Evolutionary conservation across 2,113 vertebrate genomes (phyloP).

Genomic region (Nematolebias whitei): DNA sequence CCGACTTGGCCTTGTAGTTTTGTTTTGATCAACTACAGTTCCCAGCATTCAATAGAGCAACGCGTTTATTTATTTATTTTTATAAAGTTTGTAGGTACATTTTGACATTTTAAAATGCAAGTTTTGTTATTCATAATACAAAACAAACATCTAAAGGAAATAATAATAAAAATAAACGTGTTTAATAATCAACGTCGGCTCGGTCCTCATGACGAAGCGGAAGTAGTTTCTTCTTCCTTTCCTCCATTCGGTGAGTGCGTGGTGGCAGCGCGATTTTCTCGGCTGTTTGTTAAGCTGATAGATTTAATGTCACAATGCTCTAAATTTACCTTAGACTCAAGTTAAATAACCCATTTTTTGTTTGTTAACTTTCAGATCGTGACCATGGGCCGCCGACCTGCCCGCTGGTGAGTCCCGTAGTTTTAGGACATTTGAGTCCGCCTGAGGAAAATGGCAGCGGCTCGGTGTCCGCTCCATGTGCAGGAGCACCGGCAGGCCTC

Average conservation of each 20-base stretch:
- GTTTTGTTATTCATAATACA: no score
- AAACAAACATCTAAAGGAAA: neutral
- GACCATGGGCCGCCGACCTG: constrained; percentile 85
- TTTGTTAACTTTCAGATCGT: constrained; percentile 65
- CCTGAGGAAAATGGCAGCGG: constrained; percentile 77
- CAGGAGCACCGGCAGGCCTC: neutral
- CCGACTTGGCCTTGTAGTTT: no score
- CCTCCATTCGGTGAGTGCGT: constrained; percentile 85
- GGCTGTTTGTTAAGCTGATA: constrained; percentile 19
- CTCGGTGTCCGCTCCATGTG: constrained; percentile 65
- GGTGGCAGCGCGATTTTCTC: constrained; percentile 32
- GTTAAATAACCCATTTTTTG: neutral
- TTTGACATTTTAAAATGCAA: no score
- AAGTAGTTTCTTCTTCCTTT: constrained; percentile 74
- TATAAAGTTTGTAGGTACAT: neutral
- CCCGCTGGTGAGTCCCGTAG: constrained; percentile 79
- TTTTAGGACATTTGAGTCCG: no score
- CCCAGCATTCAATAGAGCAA: constrained; percentile 33
- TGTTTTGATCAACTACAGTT: constrained; percentile 40
- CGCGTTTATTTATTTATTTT: no score
- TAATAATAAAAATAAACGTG: neutral
- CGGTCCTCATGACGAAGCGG: constrained; percentile 66
- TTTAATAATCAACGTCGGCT: neutral
- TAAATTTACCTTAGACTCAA: rapidly evolving
- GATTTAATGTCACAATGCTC: neutral